phyloP scores from a whole-genome alignment of 2,888 invertebrate genomes.

The Piscicola geometra region DNA sequence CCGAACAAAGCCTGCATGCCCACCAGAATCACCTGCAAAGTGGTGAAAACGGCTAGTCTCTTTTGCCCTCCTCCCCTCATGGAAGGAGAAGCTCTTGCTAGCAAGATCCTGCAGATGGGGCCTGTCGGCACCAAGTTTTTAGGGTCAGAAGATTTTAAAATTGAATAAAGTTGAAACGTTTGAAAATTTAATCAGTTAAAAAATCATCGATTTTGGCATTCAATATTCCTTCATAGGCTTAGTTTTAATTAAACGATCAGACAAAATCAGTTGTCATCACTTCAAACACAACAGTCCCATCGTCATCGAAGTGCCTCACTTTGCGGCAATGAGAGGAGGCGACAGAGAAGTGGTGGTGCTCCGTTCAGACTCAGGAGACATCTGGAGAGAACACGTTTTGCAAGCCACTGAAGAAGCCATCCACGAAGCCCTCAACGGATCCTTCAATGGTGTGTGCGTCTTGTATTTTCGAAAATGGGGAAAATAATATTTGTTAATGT shows the following conservation, averaged over 20 bases:
- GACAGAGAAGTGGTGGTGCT: conserved; percentile 97
- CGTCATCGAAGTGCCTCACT: conserved; percentile 94
- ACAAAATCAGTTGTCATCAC: background rate
- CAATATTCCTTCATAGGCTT: background rate
- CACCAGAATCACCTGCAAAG: conserved; percentile 93
- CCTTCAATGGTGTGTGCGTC: conserved; percentile 50
- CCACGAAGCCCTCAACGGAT: conserved; percentile 85
- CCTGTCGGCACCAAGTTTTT: conserved; percentile 94
- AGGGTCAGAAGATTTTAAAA: conserved; percentile 63
- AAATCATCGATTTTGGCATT: background rate
- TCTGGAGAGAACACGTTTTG: conserved; percentile 94
- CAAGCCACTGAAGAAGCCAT: conserved; percentile 94
- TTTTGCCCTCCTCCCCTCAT: conserved; percentile 95
- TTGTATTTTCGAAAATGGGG: background rate
- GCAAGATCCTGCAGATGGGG: conserved; percentile 90
- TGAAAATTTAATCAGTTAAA: background rate
- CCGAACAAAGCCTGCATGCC: conserved; percentile 94
- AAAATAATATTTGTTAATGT: background rate
- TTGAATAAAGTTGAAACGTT: background rate
- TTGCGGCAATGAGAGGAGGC: conserved; percentile 88
- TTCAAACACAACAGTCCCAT: conserved; percentile 50
- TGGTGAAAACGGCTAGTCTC: conserved; percentile 71
- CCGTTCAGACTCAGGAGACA: conserved; percentile 95
- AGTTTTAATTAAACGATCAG: no score
- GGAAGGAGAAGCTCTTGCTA: conserved; percentile 96